A percentile compares a stretch with the other conserved stretches of the same genome.
Conservation (phyloP, 2,888 invertebrate genomes). For the Digitonthophagus gazella region DNA sequence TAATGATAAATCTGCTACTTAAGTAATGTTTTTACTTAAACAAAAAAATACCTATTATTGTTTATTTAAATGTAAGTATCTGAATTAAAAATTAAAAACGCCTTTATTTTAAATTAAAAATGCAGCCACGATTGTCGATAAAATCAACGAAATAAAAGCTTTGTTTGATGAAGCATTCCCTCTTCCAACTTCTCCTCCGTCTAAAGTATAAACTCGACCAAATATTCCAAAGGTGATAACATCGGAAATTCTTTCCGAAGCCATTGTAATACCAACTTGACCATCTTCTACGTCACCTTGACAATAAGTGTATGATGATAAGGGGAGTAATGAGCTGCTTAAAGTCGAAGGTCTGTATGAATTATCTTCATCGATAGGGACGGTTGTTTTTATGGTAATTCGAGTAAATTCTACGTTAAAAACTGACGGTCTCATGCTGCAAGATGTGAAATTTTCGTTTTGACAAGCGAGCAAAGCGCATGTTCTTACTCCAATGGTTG, state of each 20-base stretch:
- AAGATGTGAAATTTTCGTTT: conserved; percentile 28
- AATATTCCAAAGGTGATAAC: conserved; percentile 35
- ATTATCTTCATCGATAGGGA: conserved; percentile 1
- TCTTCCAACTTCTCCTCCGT: conserved; percentile 26
- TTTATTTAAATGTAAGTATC: neutral
- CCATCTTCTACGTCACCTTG: conserved; percentile 24
- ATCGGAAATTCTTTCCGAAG: conserved; percentile 28
- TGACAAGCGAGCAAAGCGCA: conserved; percentile 36
- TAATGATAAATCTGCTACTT: too few relatives aligned
- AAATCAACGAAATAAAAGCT: neutral
- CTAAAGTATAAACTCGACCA: conserved; percentile 33
- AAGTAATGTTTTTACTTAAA: too few relatives aligned
- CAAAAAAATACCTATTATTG: too few relatives aligned
- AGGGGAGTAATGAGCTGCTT: conserved; percentile 31
- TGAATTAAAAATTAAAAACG: neutral
- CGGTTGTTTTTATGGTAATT: conserved; percentile 3
- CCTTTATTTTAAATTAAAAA: neutral
- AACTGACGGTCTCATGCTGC: conserved; percentile 26
- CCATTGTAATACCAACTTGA: conserved; percentile 28
- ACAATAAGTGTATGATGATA: conserved; percentile 35
- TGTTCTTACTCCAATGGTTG: conserved; percentile 32
- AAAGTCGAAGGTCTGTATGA: conserved; percentile 34
- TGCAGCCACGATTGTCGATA: neutral
- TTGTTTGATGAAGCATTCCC: neutral
- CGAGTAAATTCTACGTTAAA: conserved; percentile 9